These are phyloP conservation scores for Gastrophysa polygoni DNA, from an alignment of 2,888 invertebrate species.

Conservation along the genomic window DNA sequence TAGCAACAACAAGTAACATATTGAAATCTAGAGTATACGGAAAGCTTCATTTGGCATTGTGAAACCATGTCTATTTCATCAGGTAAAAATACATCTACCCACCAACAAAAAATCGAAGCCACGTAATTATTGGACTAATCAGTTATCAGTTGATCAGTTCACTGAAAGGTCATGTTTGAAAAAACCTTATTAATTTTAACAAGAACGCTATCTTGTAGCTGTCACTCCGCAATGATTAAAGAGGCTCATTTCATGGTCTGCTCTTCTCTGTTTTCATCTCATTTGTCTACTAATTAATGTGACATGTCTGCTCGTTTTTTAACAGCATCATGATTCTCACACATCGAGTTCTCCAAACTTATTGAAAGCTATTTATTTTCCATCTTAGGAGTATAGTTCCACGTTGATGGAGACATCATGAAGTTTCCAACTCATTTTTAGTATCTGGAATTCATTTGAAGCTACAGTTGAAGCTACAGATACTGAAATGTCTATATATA, in stretches of 20 bases:
- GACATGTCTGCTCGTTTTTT: slow-evolving; percentile 40
- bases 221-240: slow-evolving; percentile 50
- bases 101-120: background rate
- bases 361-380: slow-evolving; percentile 20
- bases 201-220: slow-evolving; percentile 49
- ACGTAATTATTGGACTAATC: background rate
- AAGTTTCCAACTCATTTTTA: too few relatives aligned
- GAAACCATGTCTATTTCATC: background rate
- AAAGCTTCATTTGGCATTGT: too few relatives aligned
- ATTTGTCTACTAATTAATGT: slow-evolving; percentile 54
- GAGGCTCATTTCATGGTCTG: slow-evolving; percentile 51
- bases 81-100: background rate
- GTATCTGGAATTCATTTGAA: too few relatives aligned
- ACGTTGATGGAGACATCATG: background rate
- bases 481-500: too few relatives aligned
- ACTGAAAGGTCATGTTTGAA: slow-evolving; percentile 20
- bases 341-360: slow-evolving; percentile 23
- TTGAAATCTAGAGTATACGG: too few relatives aligned
- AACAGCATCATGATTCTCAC: slow-evolving; percentile 22
- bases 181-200: slow-evolving; percentile 47
- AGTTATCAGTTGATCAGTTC: slow-evolving; percentile 11
- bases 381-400: background rate
- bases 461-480: too few relatives aligned
- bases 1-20: too few relatives aligned
- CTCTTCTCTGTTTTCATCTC: slow-evolving; percentile 52